phyloP scores from a whole-genome alignment of 2,888 invertebrate species.

The Drosophila paramelanica region DNA sequence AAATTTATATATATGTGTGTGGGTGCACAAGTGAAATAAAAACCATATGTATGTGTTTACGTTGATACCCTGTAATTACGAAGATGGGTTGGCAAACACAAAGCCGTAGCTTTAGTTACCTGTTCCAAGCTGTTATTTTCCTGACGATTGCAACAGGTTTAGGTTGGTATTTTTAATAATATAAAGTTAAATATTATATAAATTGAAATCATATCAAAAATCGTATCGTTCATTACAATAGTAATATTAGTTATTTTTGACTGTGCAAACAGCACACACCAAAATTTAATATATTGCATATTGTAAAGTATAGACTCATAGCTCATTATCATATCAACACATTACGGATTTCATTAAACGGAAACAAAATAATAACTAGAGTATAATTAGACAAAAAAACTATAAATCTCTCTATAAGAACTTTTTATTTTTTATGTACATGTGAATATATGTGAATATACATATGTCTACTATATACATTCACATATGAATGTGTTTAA shows the following conservation, averaged over 20 bases:
- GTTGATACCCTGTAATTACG: neutral
- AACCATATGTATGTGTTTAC: conserved; percentile 9
- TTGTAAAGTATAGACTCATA: no score
- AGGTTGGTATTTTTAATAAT: conserved; percentile 48
- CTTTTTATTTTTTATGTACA: no score
- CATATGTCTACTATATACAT: neutral
- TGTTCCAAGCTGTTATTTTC: conserved; percentile 32
- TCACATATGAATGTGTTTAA: neutral
- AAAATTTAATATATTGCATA: no score
- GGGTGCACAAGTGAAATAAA: conserved; percentile 3
- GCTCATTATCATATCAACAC: no score
- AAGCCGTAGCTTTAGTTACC: conserved; percentile 23
- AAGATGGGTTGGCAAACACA: conserved; percentile 27
- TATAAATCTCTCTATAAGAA: no score
- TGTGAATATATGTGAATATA: no score
- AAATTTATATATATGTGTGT: neutral
- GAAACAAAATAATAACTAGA: no score
- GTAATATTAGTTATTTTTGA: no score
- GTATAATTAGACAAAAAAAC: no score
- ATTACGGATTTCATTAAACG: no score
- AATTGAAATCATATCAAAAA: neutral
- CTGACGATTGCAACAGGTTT: conserved; percentile 39
- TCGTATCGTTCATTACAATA: no score
- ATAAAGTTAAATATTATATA: conserved; percentile 1
- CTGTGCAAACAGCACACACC: no score